These are phyloP conservation scores for Tetranychus piercei DNA, from an alignment of 2,888 invertebrate genomes.

Conservation along the genomic window DNA sequence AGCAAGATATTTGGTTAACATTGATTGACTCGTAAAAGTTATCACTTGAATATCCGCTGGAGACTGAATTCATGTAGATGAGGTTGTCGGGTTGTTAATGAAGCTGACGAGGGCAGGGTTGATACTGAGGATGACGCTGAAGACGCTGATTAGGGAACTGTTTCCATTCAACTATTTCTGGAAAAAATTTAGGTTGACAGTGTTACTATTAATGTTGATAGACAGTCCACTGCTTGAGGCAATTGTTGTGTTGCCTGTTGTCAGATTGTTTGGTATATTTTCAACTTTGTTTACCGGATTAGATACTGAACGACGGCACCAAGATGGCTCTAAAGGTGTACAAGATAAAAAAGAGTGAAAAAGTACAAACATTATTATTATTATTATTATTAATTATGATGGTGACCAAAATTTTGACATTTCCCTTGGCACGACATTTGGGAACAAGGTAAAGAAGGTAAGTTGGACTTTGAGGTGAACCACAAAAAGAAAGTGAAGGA, in stretches of 20 bases:
- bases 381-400: too few species aligned
- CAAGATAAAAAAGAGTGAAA: too few species aligned
- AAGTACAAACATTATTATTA: too few species aligned
- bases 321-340: neutral
- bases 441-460: neutral
- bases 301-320: neutral
- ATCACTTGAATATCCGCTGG: neutral
- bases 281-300: neutral
- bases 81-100: neutral
- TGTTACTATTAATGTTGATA: neutral
- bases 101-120: neutral
- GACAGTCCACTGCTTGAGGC: neutral
- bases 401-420: too few species aligned
- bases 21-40: neutral
- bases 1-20: neutral
- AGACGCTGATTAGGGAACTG: neutral
- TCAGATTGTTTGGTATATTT: neutral
- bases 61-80: neutral
- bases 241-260: neutral
- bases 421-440: too few species aligned
- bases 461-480: neutral
- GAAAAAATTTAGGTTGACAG: neutral
- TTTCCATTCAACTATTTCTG: neutral
- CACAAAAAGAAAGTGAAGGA: neutral
- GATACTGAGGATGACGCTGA: neutral